Evolutionary conservation across 2,113 vertebrate genomes (phyloP).

Genomic region (Ramphastos sulfuratus): DNA sequence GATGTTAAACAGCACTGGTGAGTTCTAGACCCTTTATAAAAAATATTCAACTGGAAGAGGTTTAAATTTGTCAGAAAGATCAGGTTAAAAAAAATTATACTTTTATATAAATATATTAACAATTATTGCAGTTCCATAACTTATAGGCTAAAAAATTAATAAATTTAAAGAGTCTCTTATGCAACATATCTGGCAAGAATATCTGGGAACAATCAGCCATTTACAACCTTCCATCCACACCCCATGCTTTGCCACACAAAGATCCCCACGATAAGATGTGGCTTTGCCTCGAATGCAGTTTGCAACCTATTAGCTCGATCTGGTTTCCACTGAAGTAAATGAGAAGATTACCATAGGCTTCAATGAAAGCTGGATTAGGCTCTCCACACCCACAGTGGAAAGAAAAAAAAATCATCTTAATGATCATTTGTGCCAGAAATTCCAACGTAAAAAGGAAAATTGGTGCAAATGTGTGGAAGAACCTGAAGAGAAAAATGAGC

Average conservation of each 20-base stretch:
- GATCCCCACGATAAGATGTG: neutral
- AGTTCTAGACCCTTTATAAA: neutral
- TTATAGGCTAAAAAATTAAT: neutral
- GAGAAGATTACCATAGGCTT: conserved; percentile 26
- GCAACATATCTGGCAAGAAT: neutral
- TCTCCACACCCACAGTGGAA: neutral
- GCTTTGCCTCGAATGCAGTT: conserved; percentile 3
- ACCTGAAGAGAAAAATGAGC: conserved; percentile 24
- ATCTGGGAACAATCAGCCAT: neutral
- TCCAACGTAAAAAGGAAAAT: conserved; percentile 1
- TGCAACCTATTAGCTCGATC: conserved; percentile 36
- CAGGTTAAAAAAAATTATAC: neutral
- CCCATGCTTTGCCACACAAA: neutral
- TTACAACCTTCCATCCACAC: neutral
- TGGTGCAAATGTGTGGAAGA: neutral
- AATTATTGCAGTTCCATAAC: too few species aligned
- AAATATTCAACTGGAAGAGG: neutral
- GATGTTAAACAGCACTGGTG: too few species aligned
- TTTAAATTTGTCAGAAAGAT: neutral
- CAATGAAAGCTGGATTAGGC: conserved; percentile 32
- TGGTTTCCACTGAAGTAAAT: conserved; percentile 13
- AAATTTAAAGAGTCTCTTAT: neutral
- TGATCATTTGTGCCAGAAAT: conserved; percentile 47
- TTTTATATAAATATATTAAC: neutral
- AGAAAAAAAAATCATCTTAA: neutral